phyloP scores from a whole-genome alignment of 2,113 vertebrate species.

The Bucco capensis region DNA sequence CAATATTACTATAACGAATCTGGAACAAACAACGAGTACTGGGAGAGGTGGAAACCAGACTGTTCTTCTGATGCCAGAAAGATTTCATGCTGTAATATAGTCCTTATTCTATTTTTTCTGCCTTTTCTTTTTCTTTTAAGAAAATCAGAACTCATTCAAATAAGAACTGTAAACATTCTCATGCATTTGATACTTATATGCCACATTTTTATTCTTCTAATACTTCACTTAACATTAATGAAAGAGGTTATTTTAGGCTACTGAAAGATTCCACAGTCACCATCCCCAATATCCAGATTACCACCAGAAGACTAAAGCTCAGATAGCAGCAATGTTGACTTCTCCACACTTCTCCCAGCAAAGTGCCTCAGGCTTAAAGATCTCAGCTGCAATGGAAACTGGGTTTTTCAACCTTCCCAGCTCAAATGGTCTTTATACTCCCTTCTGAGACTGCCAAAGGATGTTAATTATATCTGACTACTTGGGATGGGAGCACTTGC shows the following conservation, averaged over 20 bases:
- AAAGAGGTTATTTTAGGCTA: background rate
- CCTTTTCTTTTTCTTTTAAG: background rate
- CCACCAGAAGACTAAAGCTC: background rate
- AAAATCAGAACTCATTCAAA: background rate
- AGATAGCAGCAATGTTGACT: background rate
- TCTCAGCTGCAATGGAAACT: background rate
- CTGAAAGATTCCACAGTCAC: background rate
- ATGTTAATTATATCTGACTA: background rate
- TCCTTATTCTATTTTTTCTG: background rate
- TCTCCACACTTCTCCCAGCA: background rate
- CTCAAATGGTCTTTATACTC: background rate
- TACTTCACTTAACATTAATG: background rate
- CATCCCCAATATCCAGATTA: background rate
- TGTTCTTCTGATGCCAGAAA: background rate
- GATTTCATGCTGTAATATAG: background rate
- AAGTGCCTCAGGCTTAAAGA: background rate
- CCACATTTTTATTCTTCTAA: background rate
- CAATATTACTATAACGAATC: conserved; percentile 62
- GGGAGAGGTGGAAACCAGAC: background rate
- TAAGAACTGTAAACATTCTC: background rate
- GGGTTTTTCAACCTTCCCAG: background rate
- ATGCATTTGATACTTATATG: background rate
- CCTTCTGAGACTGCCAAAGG: background rate
- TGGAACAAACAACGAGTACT: conserved; percentile 23
- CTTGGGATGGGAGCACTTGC: background rate